These are phyloP conservation scores for Myiotriccus ornatus DNA, from an alignment of 2,797 vertebrate species.

Conservation along the genomic window DNA sequence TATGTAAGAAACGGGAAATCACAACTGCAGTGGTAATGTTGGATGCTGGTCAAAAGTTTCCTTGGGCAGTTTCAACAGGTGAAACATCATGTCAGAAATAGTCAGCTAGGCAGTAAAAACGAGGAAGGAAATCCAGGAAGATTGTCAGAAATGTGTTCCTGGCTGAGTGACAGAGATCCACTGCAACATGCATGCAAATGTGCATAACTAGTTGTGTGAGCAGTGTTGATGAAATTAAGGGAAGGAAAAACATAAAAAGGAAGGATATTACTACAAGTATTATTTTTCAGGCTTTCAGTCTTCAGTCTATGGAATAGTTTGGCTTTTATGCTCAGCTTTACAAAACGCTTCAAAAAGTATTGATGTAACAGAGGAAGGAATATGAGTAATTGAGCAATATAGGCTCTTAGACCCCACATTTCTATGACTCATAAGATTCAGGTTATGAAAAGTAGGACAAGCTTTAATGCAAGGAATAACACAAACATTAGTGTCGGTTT, in stretches of 20 bases:
- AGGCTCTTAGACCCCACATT: background rate
- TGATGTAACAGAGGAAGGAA: conserved; percentile 1
- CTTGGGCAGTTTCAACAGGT: background rate
- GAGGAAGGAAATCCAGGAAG: background rate
- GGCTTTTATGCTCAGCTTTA: background rate
- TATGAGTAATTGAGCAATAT: background rate
- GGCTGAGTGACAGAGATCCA: background rate
- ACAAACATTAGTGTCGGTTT: background rate
- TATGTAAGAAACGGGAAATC: background rate
- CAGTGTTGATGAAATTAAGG: background rate
- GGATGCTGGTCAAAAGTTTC: background rate
- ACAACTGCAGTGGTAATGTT: background rate
- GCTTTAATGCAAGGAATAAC: background rate
- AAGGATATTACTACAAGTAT: background rate
- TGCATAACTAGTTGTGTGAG: background rate
- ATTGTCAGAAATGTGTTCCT: background rate
- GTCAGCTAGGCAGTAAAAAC: background rate
- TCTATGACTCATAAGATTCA: conserved; percentile 1
- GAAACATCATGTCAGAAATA: background rate
- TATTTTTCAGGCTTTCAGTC: background rate
- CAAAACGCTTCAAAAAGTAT: background rate
- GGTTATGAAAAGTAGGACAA: background rate
- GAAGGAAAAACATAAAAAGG: background rate
- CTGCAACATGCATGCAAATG: background rate
- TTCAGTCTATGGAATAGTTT: background rate